A percentile compares a stretch with the other conserved stretches of the same genome.
Evolutionary conservation across 2,888 invertebrate species (phyloP).

Genomic region (Lasioglossum zephyrum): DNA sequence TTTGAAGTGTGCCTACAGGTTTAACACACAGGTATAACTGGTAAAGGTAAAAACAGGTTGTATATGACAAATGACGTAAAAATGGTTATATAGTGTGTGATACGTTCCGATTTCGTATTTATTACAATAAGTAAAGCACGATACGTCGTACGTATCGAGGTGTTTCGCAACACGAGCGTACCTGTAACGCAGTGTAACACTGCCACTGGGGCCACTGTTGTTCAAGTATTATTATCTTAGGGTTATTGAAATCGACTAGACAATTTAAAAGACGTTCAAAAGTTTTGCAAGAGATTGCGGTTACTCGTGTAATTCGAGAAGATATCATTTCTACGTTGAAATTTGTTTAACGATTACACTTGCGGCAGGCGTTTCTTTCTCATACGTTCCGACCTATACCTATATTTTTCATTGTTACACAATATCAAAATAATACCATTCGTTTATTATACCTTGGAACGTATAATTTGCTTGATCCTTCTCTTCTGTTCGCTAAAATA

Average conservation of each 20-base stretch:
- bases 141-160: constrained; percentile 54
- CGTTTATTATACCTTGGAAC: constrained; percentile 14
- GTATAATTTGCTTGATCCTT: constrained; percentile 8
- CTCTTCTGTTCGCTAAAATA: constrained; percentile 10
- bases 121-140: constrained; percentile 52
- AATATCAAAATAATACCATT: constrained; percentile 12
- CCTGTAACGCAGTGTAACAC: constrained; percentile 61
- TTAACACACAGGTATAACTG: constrained; percentile 84
- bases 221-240: constrained; percentile 59
- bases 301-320: constrained; percentile 14
- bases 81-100: constrained; percentile 74
- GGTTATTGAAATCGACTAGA: constrained; percentile 64
- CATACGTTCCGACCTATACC: constrained; percentile 26
- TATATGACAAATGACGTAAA: constrained; percentile 82
- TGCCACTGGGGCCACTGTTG: constrained; percentile 74
- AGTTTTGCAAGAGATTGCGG: constrained; percentile 59
- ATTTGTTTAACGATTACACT: constrained; percentile 11
- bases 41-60: constrained; percentile 82
- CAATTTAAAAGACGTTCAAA: constrained; percentile 60
- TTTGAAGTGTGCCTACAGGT: constrained; percentile 85
- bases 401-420: constrained; percentile 16
- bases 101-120: constrained; percentile 65
- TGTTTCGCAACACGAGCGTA: constrained; percentile 59
- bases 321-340: constrained; percentile 26
- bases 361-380: constrained; percentile 17